Evolutionary conservation across 2,888 invertebrate species (phyloP).

Genomic region (Agrilus cyanescens): DNA sequence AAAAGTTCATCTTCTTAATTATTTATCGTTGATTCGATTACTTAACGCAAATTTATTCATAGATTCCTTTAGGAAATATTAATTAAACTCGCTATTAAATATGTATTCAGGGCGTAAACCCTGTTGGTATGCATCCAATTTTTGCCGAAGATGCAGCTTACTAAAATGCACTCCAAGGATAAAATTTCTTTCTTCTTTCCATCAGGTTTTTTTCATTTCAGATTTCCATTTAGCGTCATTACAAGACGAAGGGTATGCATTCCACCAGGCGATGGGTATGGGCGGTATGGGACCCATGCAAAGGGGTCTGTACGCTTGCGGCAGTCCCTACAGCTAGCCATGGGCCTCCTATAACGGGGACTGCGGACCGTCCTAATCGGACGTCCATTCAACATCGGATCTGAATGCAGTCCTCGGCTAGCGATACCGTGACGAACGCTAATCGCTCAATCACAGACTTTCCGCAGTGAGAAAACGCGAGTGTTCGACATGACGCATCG

Average conservation of each 20-base stretch:
- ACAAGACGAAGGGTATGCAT: slow-evolving; percentile 41
- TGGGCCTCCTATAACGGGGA: slow-evolving; percentile 41
- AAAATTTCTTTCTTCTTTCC: slow-evolving; percentile 9
- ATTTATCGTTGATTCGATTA: too few relatives aligned
- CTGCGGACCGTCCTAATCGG: slow-evolving; percentile 36
- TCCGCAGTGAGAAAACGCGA: neutral
- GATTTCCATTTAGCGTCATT: slow-evolving; percentile 42
- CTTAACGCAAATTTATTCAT: slow-evolving; percentile 1
- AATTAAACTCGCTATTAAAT: neutral
- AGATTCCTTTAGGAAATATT: slow-evolving; percentile 1
- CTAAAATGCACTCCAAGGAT: neutral
- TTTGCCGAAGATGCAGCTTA: neutral
- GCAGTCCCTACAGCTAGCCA: slow-evolving; percentile 42
- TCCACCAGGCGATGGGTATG: slow-evolving; percentile 42
- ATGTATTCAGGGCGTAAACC: neutral
- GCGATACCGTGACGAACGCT: slow-evolving; percentile 26
- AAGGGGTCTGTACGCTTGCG: slow-evolving; percentile 39
- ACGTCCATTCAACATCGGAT: slow-evolving; percentile 24
- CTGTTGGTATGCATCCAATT: neutral
- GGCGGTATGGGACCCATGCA: slow-evolving; percentile 40
- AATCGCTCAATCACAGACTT: slow-evolving; percentile 11
- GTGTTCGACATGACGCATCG: slow-evolving; percentile 22
- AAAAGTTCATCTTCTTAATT: too few relatives aligned
- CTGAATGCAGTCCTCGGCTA: slow-evolving; percentile 33
- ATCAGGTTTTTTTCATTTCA: slow-evolving; percentile 27